phyloP scores from a whole-genome alignment of 1,140 invertebrate genomes.

The Globodera rostochiensis region DNA sequence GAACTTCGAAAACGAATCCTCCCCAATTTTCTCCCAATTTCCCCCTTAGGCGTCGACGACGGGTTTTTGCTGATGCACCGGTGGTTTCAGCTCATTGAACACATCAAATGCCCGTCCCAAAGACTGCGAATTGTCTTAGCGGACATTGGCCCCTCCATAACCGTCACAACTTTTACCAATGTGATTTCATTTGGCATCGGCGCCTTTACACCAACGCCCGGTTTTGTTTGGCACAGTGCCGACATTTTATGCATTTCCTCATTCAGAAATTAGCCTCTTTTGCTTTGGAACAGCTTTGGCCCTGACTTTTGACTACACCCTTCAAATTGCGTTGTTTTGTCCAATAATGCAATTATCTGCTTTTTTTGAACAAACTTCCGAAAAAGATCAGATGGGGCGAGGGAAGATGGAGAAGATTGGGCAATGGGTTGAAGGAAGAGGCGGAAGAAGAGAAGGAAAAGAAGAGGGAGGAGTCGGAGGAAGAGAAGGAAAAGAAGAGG shows the following conservation, averaged over 20 bases:
- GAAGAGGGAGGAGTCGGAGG: not conserved
- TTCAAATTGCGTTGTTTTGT: conserved; percentile 41
- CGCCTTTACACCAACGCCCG: conserved; percentile 82
- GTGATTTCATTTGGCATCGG: conserved; percentile 96
- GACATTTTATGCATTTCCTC: not conserved
- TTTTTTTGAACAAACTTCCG: not conserved
- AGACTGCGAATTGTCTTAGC: not conserved
- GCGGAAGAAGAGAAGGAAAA: not conserved
- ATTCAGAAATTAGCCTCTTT: conserved; percentile 51
- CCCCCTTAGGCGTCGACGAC: conserved; percentile 47
- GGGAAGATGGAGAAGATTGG: conserved; percentile 5
- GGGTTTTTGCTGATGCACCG: conserved; percentile 56
- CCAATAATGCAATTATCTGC: conserved; percentile 32
- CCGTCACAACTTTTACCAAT: conserved; percentile 93
- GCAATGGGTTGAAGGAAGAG: not conserved
- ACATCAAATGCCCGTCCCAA: not conserved
- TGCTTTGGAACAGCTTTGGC: conserved; percentile 50
- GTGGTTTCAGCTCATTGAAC: conserved; percentile 38
- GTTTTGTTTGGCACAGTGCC: conserved; percentile 32
- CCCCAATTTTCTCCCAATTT: not conserved
- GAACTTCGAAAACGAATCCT: too few species aligned
- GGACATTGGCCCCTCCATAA: conserved; percentile 86
- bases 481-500: not conserved
- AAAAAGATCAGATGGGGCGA: not conserved
- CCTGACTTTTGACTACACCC: conserved; percentile 37